phyloP scores from a whole-genome alignment of 2,113 vertebrate genomes.

The Oryzias javanicus region DNA sequence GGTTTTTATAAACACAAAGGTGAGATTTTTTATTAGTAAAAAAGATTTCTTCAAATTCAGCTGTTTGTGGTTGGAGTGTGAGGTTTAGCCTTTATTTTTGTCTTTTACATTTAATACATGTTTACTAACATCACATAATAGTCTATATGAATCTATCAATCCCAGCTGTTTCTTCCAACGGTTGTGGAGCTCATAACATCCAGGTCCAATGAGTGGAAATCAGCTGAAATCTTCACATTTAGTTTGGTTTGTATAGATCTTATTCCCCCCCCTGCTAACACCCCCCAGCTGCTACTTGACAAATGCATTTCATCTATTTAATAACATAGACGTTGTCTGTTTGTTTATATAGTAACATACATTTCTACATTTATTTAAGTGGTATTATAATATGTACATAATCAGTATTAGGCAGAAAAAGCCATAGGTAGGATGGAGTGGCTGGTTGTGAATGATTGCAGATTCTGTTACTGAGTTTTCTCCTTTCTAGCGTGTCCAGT shows the following conservation, averaged over 20 bases:
- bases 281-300: constrained; percentile 43
- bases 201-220: too few species aligned
- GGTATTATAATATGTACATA: constrained; percentile 81
- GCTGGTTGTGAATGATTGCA: constrained; percentile 47
- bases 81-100: constrained; percentile 8
- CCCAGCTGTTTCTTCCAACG: not conserved
- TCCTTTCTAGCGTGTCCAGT: constrained; percentile 23
- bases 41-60: constrained; percentile 34
- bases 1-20: constrained; percentile 22
- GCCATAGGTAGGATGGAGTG: constrained; percentile 56
- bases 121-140: constrained; percentile 52
- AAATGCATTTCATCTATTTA: constrained; percentile 61
- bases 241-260: too few species aligned
- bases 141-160: constrained; percentile 1
- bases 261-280: constrained; percentile 13
- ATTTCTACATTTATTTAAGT: constrained; percentile 75
- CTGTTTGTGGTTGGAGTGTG: constrained; percentile 19
- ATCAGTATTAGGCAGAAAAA: constrained; percentile 80
- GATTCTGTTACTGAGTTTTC: constrained; percentile 30
- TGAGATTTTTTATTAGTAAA: not conserved
- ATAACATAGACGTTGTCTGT: constrained; percentile 40
- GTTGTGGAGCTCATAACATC: too few species aligned
- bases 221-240: too few species aligned
- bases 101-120: constrained; percentile 44
- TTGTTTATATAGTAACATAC: constrained; percentile 71